phyloP scores from a whole-genome alignment of 2,113 vertebrate genomes.

The Agapornis roseicollis region DNA sequence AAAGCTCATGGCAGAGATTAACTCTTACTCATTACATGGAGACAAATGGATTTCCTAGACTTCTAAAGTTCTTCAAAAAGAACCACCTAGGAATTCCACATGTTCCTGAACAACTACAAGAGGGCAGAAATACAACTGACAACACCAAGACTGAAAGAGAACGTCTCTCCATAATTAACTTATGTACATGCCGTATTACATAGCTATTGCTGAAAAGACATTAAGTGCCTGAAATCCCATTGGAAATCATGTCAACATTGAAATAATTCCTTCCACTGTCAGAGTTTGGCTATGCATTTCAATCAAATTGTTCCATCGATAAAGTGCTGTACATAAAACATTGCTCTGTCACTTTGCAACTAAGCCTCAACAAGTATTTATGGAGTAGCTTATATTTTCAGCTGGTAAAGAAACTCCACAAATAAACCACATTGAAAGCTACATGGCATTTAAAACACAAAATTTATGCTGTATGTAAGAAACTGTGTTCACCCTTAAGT shows the following conservation, averaged over 20 bases:
- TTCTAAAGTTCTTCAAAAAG: neutral
- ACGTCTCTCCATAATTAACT: neutral
- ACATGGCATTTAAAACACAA: neutral
- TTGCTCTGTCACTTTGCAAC: neutral
- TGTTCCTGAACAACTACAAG: neutral
- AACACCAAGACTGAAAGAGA: neutral
- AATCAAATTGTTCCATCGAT: slow-evolving; percentile 27
- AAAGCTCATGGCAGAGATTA: neutral
- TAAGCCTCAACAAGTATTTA: slow-evolving; percentile 47
- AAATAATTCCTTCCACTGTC: neutral
- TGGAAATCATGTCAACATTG: neutral
- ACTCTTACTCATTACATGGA: neutral
- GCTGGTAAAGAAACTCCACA: neutral
- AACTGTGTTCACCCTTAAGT: neutral
- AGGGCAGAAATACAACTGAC: neutral
- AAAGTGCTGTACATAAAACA: slow-evolving; percentile 8
- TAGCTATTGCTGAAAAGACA: neutral
- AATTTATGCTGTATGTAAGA: neutral
- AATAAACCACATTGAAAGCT: slow-evolving; percentile 13
- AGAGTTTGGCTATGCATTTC: neutral
- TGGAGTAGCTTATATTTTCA: neutral
- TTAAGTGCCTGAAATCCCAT: neutral
- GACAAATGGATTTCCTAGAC: neutral
- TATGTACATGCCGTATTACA: neutral
- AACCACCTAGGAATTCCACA: neutral